Evolutionary conservation across 2,797 vertebrate genomes (phyloP).

Genomic region (Poeciliopsis paucimaculata): DNA sequence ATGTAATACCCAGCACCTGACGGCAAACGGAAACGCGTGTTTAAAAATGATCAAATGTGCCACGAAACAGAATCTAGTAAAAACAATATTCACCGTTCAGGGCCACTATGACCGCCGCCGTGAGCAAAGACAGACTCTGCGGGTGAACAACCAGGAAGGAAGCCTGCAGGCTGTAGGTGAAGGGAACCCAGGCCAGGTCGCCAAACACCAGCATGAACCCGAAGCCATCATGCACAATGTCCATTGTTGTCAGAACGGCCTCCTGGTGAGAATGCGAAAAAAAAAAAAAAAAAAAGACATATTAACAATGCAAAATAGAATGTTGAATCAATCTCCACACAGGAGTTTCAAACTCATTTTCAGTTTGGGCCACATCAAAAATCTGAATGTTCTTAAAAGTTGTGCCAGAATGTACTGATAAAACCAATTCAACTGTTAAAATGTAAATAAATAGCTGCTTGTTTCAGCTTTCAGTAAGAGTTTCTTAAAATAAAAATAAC

Average conservation of each 20-base stretch:
- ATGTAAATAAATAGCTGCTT: too few species aligned
- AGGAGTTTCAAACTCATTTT: too few species aligned
- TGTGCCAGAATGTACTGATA: too few species aligned
- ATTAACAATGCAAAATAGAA: neutral
- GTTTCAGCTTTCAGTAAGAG: too few species aligned
- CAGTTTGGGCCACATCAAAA: too few species aligned
- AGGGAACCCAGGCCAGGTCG: conserved; percentile 92
- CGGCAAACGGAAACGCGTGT: conserved; percentile 5
- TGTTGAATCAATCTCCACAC: neutral
- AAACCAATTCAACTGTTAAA: too few species aligned
- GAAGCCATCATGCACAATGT: conserved; percentile 91
- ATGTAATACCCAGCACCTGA: conserved; percentile 88
- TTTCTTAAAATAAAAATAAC: too few species aligned
- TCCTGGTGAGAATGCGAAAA: conserved; percentile 76
- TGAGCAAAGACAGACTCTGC: conserved; percentile 74
- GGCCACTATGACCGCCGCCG: conserved; percentile 76
- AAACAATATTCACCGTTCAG: conserved; percentile 82
- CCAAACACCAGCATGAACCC: conserved; percentile 94
- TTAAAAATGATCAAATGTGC: neutral
- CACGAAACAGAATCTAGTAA: neutral
- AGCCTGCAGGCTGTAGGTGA: conserved; percentile 89
- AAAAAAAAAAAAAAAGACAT: neutral
- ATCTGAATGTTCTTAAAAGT: too few species aligned
- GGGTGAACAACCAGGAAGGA: conserved; percentile 88
- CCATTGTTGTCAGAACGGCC: conserved; percentile 91